phyloP scores from a whole-genome alignment of 2,888 invertebrate genomes.

The Mesorhabditis spiculigera region DNA sequence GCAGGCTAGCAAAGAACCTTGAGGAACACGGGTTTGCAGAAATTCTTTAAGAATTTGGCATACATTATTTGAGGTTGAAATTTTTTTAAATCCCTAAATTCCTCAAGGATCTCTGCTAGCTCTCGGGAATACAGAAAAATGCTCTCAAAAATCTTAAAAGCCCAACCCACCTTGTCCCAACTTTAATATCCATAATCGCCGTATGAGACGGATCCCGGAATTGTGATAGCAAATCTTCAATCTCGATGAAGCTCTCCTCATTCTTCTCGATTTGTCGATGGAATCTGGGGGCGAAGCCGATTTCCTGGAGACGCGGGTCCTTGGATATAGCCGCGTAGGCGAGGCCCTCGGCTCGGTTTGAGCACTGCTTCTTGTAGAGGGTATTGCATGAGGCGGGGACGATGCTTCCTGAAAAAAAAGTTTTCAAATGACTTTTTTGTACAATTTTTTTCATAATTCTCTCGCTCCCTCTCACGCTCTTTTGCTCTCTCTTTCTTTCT shows the following conservation, averaged over 20 bases:
- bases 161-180: constrained; percentile 74
- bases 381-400: constrained; percentile 58
- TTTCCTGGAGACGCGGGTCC: constrained; percentile 32
- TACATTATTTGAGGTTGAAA: neutral
- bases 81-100: neutral
- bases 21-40: too few relatives aligned
- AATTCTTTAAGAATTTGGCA: too few relatives aligned
- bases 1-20: too few relatives aligned
- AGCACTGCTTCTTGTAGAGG: constrained; percentile 58
- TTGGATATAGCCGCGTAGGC: constrained; percentile 59
- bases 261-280: constrained; percentile 62
- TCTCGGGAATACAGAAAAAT: too few relatives aligned
- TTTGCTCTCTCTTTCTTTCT: constrained; percentile 5
- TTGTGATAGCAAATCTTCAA: constrained; percentile 85
- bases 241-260: constrained; percentile 76
- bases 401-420: constrained; percentile 42
- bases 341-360: constrained; percentile 60
- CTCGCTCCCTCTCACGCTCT: neutral
- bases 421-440: constrained; percentile 8
- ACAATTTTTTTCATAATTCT: neutral
- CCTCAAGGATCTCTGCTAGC: too few relatives aligned
- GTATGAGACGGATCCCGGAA: constrained; percentile 86
- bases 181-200: constrained; percentile 94
- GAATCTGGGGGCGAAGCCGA: constrained; percentile 61
- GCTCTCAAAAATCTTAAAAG: too few relatives aligned